Evolutionary conservation across 1,140 invertebrate species (phyloP).

Genomic region (Lucilia sericata): DNA sequence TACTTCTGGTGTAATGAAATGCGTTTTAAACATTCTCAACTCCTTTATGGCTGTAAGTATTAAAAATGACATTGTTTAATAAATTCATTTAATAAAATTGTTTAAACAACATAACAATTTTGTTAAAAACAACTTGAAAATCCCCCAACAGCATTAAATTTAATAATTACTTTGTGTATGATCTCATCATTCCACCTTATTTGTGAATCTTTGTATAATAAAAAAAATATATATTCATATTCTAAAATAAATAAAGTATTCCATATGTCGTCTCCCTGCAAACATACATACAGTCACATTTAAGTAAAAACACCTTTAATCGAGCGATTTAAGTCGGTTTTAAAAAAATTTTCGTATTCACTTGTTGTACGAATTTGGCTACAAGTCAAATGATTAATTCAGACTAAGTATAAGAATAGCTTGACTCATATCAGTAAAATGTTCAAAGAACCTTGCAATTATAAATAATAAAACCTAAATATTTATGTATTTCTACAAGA

Average conservation of each 20-base stretch:
- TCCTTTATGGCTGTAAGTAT: slow-evolving; percentile 57
- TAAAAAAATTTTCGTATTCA: too few species aligned
- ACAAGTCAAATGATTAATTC: too few species aligned
- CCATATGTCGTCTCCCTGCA: neutral
- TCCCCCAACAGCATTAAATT: neutral
- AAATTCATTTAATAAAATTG: neutral
- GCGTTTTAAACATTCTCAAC: slow-evolving; percentile 58
- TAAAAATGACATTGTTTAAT: neutral
- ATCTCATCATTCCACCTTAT: slow-evolving; percentile 13
- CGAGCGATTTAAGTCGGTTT: too few species aligned
- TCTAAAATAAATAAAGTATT: neutral
- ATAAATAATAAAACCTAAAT: too few species aligned
- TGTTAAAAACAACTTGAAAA: neutral
- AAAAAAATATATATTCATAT: neutral
- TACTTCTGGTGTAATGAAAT: slow-evolving; percentile 60
- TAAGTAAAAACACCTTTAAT: neutral
- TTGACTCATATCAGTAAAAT: too few species aligned
- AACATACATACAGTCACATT: neutral
- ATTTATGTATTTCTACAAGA: too few species aligned
- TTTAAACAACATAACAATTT: neutral
- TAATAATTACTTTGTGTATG: neutral
- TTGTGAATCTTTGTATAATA: slow-evolving; percentile 9
- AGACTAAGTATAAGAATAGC: too few species aligned
- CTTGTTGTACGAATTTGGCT: too few species aligned
- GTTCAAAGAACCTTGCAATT: too few species aligned